phyloP scores from a whole-genome alignment of 2,888 invertebrate genomes.

The Tolmerus cingulatus region DNA sequence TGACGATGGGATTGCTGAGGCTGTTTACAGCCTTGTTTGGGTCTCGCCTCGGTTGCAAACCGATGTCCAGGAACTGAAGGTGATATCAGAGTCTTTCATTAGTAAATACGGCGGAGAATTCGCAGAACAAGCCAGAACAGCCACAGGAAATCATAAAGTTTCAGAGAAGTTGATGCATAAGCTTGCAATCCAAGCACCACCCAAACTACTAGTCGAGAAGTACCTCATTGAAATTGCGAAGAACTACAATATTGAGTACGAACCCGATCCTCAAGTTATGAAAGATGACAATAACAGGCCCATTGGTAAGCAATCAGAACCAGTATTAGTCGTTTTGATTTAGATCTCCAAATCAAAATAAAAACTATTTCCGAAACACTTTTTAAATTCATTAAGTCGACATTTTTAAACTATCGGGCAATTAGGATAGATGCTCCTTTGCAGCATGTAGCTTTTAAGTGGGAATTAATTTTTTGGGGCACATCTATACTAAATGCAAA shows the following conservation, averaged over 20 bases:
- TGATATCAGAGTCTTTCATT: constrained; percentile 87
- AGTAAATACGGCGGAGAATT: constrained; percentile 94
- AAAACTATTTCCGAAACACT: too few species aligned
- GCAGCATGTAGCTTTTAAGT: too few species aligned
- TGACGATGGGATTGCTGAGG: constrained; percentile 94
- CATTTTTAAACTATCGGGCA: too few species aligned
- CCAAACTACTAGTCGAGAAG: constrained; percentile 94
- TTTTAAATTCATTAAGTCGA: too few species aligned
- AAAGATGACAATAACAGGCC: constrained; percentile 69
- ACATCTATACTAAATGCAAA: too few species aligned
- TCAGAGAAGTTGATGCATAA: constrained; percentile 94
- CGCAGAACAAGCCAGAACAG: constrained; percentile 86
- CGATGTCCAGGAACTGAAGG: constrained; percentile 79
- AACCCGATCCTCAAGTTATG: constrained; percentile 93
- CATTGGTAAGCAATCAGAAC: neutral
- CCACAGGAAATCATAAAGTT: constrained; percentile 86
- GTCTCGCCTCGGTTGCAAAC: constrained; percentile 91
- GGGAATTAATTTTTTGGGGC: too few species aligned
- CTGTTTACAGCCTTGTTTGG: constrained; percentile 97
- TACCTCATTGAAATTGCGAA: constrained; percentile 94
- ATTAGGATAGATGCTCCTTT: too few species aligned
- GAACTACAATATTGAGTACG: constrained; percentile 92
- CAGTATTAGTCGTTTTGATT: neutral
- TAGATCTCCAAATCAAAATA: too few species aligned
- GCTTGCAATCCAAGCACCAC: constrained; percentile 92